A percentile compares a stretch with the other conserved stretches of the same genome.
Conservation (phyloP, 2,888 invertebrate genomes). For the Cheilosia vulpina region DNA sequence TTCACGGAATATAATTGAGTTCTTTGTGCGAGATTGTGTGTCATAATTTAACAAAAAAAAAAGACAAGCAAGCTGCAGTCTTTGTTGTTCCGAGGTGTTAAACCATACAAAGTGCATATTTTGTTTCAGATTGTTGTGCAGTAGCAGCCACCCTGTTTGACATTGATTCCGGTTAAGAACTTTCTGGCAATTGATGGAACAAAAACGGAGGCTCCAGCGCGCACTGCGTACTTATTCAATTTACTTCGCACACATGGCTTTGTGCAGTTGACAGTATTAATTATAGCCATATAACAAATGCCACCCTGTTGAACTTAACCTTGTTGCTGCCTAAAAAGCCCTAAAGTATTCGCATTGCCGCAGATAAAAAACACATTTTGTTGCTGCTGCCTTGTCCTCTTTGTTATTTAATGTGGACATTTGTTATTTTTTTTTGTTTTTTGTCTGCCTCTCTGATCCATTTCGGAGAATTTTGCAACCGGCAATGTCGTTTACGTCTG, state of each 20-base stretch:
- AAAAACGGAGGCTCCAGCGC: too few species aligned
- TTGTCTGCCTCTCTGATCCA: constrained; percentile 24
- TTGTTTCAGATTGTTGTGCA: constrained; percentile 11
- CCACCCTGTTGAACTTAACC: constrained; percentile 19
- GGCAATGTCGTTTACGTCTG: constrained; percentile 59
- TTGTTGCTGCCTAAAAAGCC: constrained; percentile 24
- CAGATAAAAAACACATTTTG: constrained; percentile 11
- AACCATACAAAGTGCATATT: constrained; percentile 11
- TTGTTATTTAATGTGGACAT: constrained; percentile 20
- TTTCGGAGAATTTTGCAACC: constrained; percentile 53
- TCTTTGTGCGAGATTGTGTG: constrained; percentile 55
- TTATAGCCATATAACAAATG: constrained; percentile 6
- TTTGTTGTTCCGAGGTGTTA: constrained; percentile 35
- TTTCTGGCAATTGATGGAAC: neutral
- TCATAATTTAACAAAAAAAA: constrained; percentile 42
- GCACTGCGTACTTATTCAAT: too few species aligned
- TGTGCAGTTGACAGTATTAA: constrained; percentile 17
- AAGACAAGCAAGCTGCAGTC: constrained; percentile 8
- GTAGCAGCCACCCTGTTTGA: constrained; percentile 1
- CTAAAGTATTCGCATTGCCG: constrained; percentile 17
- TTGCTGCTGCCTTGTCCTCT: constrained; percentile 4
- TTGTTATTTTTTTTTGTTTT: constrained; percentile 8
- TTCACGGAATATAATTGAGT: constrained; percentile 63
- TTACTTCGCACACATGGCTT: neutral
- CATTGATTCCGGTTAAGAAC: constrained; percentile 13